A percentile compares a stretch with the other conserved stretches of the same genome.
Evolutionary conservation across 2,113 vertebrate genomes (phyloP).

Genomic region (Clinocottus analis): DNA sequence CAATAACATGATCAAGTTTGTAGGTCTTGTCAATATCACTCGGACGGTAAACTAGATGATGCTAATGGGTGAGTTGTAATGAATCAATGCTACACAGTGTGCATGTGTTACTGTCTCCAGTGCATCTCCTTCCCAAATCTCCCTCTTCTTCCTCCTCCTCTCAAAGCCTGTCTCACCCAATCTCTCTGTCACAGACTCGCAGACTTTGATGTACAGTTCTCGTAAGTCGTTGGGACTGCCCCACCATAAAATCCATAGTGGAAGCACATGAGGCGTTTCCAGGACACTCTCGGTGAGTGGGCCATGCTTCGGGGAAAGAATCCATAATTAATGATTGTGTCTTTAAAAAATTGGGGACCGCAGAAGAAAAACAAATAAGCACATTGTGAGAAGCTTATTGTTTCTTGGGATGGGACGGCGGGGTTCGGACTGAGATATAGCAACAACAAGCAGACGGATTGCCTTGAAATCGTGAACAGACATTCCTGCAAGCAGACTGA

Average conservation of each 20-base stretch:
- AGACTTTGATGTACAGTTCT: slow-evolving; percentile 54
- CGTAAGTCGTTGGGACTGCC: slow-evolving; percentile 33
- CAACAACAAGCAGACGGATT: background rate
- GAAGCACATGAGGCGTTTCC: slow-evolving; percentile 22
- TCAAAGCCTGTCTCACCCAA: slow-evolving; percentile 20
- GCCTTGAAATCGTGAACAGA: background rate
- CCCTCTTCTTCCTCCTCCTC: slow-evolving; percentile 9
- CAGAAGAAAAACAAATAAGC: slow-evolving; percentile 20
- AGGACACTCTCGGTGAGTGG: slow-evolving; percentile 22
- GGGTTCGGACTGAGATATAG: background rate
- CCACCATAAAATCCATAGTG: slow-evolving; percentile 33
- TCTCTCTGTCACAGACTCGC: slow-evolving; percentile 33
- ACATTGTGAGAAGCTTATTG: background rate
- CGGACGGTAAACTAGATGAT: slow-evolving; percentile 29
- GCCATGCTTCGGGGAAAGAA: slow-evolving; percentile 40
- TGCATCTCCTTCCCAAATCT: background rate
- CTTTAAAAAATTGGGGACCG: slow-evolving; percentile 42
- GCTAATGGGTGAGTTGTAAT: slow-evolving; percentile 27
- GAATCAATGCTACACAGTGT: slow-evolving; percentile 29
- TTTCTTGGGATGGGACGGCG: background rate
- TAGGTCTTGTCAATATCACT: slow-evolving; percentile 38
- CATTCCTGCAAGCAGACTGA: background rate
- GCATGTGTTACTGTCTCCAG: background rate
- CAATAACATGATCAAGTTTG: slow-evolving; percentile 22
- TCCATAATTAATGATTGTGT: slow-evolving; percentile 57